Base-by-base conservation (phyloP, 2,888 invertebrate species). In the Boloria euphrosyne region DNA sequence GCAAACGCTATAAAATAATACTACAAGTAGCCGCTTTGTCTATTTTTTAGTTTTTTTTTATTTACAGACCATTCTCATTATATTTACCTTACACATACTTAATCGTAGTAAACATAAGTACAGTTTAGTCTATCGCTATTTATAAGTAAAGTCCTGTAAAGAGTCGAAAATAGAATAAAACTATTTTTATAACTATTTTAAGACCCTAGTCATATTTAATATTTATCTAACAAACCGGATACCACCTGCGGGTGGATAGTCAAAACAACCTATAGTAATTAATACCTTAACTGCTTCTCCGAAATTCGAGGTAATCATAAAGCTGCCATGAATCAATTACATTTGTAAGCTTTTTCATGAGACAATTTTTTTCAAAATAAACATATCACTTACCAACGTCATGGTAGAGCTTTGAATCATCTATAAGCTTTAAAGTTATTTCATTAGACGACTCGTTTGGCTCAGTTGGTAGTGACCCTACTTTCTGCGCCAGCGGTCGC, bases 251-350 rank as follows among this genome's bases (percentile, higher is more conserved):
- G 16, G 46, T 47, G 50, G 18, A 27, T 44, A 66, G 63, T 51
- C 70, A 58, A 68, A 68, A 70, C 70, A 66, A 63, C 46, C 43
- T 63, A 62, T 66, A 38, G 31, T 38, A 38, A 38, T 38, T 38
- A 38, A 38, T 38, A 38, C 31, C 31, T 38, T 17, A 51, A 57
- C 31, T 38, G 47, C 55, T 57, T 54, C 50, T 63, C 52, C 50
- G 16, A 31, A 59, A 53, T 68, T 66, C 64, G 43, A 55, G 53
- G 70, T 62, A 68, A n/a, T 22, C n/a, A 38, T 38, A 7, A 53
- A 16, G 49, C n/a, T 62, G 38, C 58, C 58, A 52, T 38, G 16
- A 47, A n/a, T 38, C 52, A 54, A 44, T 57, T 60, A 46, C 64
- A 65, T 62, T 54, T 67, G 58, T 61, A 61, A 69, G 13, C 46